Conservation (phyloP, 2,888 invertebrate species). For the Eupithecia tripunctaria region DNA sequence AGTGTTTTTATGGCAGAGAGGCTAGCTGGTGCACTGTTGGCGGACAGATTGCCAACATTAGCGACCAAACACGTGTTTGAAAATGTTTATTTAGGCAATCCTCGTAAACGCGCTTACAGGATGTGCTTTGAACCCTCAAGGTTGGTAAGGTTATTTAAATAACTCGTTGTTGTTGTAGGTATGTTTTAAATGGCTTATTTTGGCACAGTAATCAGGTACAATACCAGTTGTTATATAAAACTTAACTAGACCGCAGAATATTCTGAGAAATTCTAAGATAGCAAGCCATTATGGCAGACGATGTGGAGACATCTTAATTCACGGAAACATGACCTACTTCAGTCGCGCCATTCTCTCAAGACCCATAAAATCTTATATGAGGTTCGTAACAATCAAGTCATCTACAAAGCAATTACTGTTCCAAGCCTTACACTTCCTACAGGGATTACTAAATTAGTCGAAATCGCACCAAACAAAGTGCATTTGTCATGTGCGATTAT, state of each 20-base stretch:
- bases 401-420: constrained; percentile 24
- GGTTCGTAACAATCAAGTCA: constrained; percentile 18
- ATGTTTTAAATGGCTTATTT: constrained; percentile 31
- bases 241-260: constrained; percentile 5
- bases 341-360: neutral
- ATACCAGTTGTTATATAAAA: neutral
- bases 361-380: constrained; percentile 6
- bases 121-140: constrained; percentile 81
- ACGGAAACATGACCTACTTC: constrained; percentile 14
- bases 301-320: constrained; percentile 12
- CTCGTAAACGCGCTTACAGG: constrained; percentile 77
- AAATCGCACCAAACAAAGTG: constrained; percentile 63
- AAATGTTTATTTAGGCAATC: constrained; percentile 81
- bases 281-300: constrained; percentile 7
- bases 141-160: constrained; percentile 71
- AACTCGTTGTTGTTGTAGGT: constrained; percentile 38
- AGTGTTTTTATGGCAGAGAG: constrained; percentile 63
- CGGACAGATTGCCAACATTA: constrained; percentile 61
- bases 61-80: constrained; percentile 72
- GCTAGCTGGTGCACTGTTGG: constrained; percentile 54
- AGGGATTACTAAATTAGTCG: constrained; percentile 68
- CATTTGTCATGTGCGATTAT: constrained; percentile 76
- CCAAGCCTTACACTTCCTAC: constrained; percentile 46
- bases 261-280: constrained; percentile 6
- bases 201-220: constrained; percentile 13